Evolutionary conservation across 1,140 invertebrate genomes (phyloP).

Genomic region (Andricus grossulariae): DNA sequence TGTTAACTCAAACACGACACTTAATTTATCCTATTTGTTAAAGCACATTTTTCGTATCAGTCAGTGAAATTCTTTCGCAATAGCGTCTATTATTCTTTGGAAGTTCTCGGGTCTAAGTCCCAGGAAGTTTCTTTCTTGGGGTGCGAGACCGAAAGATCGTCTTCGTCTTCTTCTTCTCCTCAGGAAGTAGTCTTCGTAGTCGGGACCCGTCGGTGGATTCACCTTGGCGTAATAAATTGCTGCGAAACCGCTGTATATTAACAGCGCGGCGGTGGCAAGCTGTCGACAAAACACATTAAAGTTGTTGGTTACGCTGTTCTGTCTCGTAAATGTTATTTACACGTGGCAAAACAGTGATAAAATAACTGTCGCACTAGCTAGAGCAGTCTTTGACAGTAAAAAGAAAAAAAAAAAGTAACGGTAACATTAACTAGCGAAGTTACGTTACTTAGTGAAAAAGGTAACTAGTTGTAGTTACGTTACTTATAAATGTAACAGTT

Average conservation of each 20-base stretch:
- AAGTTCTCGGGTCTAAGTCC: constrained; percentile 63
- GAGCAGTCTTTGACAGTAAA: too few species aligned
- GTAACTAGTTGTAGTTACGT: too few species aligned
- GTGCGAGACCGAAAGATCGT: constrained; percentile 35
- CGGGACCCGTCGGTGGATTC: constrained; percentile 84
- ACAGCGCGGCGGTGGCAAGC: constrained; percentile 84
- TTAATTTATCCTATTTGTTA: too few species aligned
- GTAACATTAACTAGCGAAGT: too few species aligned
- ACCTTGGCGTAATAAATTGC: constrained; percentile 91
- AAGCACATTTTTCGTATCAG: background rate
- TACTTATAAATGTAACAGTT: too few species aligned
- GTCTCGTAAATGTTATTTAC: background rate
- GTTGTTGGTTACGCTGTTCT: constrained; percentile 39
- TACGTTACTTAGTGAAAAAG: too few species aligned
- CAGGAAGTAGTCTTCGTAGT: constrained; percentile 81
- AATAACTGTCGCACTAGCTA: background rate
- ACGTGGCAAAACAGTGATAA: background rate
- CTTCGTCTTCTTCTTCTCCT: constrained; percentile 59
- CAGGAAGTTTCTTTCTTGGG: constrained; percentile 51
- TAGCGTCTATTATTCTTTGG: constrained; percentile 72
- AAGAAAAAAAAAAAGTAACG: too few species aligned
- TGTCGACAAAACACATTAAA: constrained; percentile 66
- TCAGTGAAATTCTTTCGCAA: constrained; percentile 50
- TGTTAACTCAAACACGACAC: too few species aligned
- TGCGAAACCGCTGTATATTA: constrained; percentile 88